Evolutionary conservation across 2,888 invertebrate genomes (phyloP), one percentile per base, ranked within the genome.

Genomic region (Apeira syringaria): DNA sequence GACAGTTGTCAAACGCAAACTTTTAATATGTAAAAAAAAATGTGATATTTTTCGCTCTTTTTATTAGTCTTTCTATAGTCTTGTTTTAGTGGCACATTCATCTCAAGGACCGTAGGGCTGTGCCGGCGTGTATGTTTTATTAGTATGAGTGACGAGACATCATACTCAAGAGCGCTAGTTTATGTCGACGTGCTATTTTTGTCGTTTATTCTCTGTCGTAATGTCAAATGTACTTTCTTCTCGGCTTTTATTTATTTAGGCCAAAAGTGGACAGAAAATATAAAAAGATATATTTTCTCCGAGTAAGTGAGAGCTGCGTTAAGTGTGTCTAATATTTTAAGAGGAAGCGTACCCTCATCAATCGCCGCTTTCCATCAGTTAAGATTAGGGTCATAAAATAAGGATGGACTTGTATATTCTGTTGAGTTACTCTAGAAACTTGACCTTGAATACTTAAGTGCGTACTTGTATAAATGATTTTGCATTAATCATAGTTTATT

Each of bases 101-200:
- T 15, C 15, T 15, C 4, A 15, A 15, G 4, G 3, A 15, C 2
- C 15, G 15, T 15, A 44, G 29, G 28, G 26, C 31, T 10, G 24
- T 20, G 33, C 9, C n/a, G 8, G 8, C 8, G 34, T 20, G 18
- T 40, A 39, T 39, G 34, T 31, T 44, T 49, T 56, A 50, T n/a
- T n/a, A n/a, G n/a, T 47, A 53, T 46, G 51, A 51, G 49, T 36
- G 43, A 49, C 35, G 44, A 39, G 45, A 40, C 46, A 34, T 45
- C 41, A 47, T 44, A 37, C 25, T 10, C 44, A 22, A 28, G 44
- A 56, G 53, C 53, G 56, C 47, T 53, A 49, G 36, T 56, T 56
- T 53, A 56, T 46, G 51, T 49, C 34, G 18, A 31, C 2, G 15
- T 26, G 11, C 45, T 43, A 39, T 55, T 53, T 47, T 40, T 50